Evolutionary conservation across 2,797 vertebrate genomes (phyloP), one percentile per base, ranked within the genome.

Genomic region (Paguma larvata): DNA sequence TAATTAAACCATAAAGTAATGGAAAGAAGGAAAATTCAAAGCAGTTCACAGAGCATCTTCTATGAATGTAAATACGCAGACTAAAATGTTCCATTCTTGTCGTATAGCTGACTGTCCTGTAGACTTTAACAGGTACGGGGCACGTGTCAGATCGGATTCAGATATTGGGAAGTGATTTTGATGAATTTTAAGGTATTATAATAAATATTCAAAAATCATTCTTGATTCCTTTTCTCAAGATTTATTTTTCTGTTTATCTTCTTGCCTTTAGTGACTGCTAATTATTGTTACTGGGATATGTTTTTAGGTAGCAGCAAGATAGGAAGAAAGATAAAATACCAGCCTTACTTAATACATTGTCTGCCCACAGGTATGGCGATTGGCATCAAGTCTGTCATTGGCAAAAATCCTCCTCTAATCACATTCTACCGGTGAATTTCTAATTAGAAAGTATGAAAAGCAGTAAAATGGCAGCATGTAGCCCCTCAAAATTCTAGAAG

Each of bases 1-100:
- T 21, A 97, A 75, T 79, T 89, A 96, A 79, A 65, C 13, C 44
- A 48, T 80, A 78, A 90, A 38, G 89, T 59, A 89, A 90, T 80
- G 67, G 89, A 80, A 86, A 77, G 19, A 79, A 79, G 25, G 14
- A 85, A 91, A 92, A 83, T 79, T 86, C 23, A 89, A 92, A 65
- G 4, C 16, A 94, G 67, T 84, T 70, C n/a, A 62, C 19, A 82
- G 0, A 85, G 12, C 5, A 51, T 80, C 41, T 78, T 94, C n/a
- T 80, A 44, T 79, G 53, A 48, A 25, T n/a, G 41, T 44, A 87
- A 87, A 30, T 70, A 38, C 51, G 59, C 21, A n/a, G 27, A 38
- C 12, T 80, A 85, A 73, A 79, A 79, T 30, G 11, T 41, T 70
- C 19, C 14, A 32, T 89, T 53, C n/a, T 86, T 12, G 27, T 63